Evolutionary conservation across 1,140 invertebrate species (phyloP).

Genomic region (Magallana angulata): DNA sequence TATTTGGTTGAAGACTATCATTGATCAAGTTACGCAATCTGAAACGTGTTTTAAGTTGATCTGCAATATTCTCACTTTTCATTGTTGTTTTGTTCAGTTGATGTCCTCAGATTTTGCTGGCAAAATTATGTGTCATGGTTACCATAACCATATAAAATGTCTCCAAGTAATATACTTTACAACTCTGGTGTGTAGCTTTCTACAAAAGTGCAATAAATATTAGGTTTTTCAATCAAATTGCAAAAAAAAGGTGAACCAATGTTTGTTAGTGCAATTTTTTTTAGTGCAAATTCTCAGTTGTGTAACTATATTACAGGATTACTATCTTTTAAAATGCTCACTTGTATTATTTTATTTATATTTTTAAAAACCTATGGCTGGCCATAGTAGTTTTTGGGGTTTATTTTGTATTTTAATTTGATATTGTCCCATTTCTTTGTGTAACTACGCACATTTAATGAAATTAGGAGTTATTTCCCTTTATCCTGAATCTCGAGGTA

Average conservation of each 20-base stretch:
- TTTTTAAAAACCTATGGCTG: conserved; percentile 13
- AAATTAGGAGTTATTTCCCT: conserved; percentile 1
- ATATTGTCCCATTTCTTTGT: neutral
- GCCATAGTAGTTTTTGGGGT: neutral
- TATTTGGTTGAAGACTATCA: too few species aligned
- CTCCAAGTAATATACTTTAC: neutral
- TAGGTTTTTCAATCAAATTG: conserved; percentile 17
- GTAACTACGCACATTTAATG: conserved; percentile 12
- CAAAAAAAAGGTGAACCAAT: neutral
- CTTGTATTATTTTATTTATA: neutral
- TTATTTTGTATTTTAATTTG: neutral
- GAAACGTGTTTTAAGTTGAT: too few species aligned
- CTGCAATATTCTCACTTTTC: too few species aligned
- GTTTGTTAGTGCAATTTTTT: conserved; percentile 18
- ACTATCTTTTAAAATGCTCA: neutral
- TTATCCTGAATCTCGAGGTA: neutral
- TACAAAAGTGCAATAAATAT: conserved; percentile 19
- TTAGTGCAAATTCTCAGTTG: neutral
- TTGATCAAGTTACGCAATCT: too few species aligned
- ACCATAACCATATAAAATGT: neutral
- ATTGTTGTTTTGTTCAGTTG: neutral
- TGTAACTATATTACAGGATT: too few species aligned
- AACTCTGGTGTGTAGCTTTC: neutral
- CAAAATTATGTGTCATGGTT: conserved; percentile 34
- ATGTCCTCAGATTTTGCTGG: conserved; percentile 14